Conservation (phyloP, 2,797 vertebrate genomes). For the Pseudochirops cupreus region DNA sequence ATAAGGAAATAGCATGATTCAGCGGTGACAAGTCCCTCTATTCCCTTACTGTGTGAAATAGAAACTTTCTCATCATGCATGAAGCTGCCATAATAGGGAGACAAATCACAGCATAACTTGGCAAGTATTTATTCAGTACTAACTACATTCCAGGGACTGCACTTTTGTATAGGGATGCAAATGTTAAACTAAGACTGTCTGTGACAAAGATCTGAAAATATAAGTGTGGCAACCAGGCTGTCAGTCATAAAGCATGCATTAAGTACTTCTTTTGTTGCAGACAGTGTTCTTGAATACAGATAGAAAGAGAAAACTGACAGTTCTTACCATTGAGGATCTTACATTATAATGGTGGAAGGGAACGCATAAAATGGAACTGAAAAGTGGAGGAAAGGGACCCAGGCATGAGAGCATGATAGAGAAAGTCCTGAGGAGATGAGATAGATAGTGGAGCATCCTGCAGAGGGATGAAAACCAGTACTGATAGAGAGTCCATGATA, state of each 20-base stretch:
- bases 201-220: background rate
- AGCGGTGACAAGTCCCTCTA: fast-evolving
- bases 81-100: background rate
- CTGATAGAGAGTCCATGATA: too few relatives aligned
- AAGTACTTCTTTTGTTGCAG: background rate
- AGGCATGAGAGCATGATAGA: background rate
- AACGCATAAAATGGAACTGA: background rate
- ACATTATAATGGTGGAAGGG: background rate
- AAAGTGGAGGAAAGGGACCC: background rate
- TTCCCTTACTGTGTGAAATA: background rate
- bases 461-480: too few relatives aligned
- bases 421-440: too few relatives aligned
- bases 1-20: background rate
- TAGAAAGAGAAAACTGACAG: too few relatives aligned
- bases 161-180: background rate
- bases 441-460: too few relatives aligned
- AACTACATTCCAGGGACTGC: background rate
- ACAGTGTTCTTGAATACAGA: background rate
- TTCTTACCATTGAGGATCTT: background rate
- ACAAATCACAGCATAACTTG: background rate
- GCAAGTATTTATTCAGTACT: background rate
- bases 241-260: background rate
- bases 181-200: background rate
- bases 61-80: background rate
- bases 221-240: background rate